Evolutionary conservation across 2,888 invertebrate genomes (phyloP), one percentile per base, ranked within the genome.

Genomic region (Diaperis boleti): DNA sequence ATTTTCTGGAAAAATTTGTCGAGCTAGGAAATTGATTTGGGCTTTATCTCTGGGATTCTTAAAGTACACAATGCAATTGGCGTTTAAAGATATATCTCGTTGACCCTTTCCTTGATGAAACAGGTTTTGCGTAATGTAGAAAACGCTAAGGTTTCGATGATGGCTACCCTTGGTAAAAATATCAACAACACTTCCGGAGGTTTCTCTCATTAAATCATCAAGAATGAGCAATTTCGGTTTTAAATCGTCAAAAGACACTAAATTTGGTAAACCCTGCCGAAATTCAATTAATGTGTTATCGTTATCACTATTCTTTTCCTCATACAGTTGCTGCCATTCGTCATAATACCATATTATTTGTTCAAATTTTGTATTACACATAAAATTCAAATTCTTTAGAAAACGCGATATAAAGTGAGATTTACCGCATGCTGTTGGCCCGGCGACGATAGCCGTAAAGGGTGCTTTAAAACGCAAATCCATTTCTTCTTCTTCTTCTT

Each of bases 41-140:
- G 37, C 60, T 33, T 59, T 69, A 57, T 70, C 68, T 5, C 68
- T 20, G 17, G 67, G 66, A 59, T 69, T 71, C 52, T 69, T 70
- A 47, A 70, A 71, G 14, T 54, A 69, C 8, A 70, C 52, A 5
- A 70, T 67, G 22, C 71, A 72, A 60, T 70, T 65, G 3, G 70
- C 61, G 52, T 71, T 70, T 15, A 70, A 49, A 4, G 67, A 69
- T 10, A 67, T 67, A 39, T 70, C 69, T 17, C 68, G 47, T 31
- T 66, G 65, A 2, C 70, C 66, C 55, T 59, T 69, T 5, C 68
- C 69, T 42, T 70, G 67, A 59, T 65, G 65, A 50, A 69, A 72
- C 11, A 72, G 26, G 54, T 70, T 71, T 62, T 70, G 69, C 1
- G 69, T 66, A 29, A 71, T 37, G 49, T 65, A 68, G 17, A 42